Evolutionary conservation across 2,113 vertebrate species (phyloP), one percentile per base, ranked within the genome.

Genomic region (Diadophis punctatus): DNA sequence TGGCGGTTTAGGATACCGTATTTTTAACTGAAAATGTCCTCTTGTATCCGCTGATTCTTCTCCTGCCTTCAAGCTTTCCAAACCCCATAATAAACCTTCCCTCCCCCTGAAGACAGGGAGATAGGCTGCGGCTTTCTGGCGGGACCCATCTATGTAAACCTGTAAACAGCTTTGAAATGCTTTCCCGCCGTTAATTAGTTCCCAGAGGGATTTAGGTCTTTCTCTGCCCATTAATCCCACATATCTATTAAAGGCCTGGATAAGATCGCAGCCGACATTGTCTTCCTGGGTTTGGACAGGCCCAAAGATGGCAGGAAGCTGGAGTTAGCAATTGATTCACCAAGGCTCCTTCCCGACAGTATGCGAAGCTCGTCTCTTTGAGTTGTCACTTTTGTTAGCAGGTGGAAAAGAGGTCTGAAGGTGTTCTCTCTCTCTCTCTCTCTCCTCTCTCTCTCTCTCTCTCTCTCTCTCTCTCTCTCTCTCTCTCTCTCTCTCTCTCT

Each of bases 71-170:
- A 16, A 58, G 6, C 27, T 68, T 68, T 20, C 27, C 56, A 95
- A 89, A 46, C 7, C 18, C 25, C 23, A 9, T 91, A 12, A 92
- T 86, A 87, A 86, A 87, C 91, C 85, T 91, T 95, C 8, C 96
- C 49, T 9, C 3, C 48, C 48, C 48, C 68, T 60, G 48, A 53
- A 58, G 68, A 20, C 89, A 60, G 74, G 56, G 91, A 5, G 1
- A 39, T 1, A 9, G 48, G 25, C 6, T 0, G 27, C 91, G 84
- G 43, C 88, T 90, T 90, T 93, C 46, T 27, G 9, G 87, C 34
- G 30, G 1, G 43, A 3, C 34, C 2, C 84, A 60, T 80, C 18
- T 87, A 96, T 88, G 91, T 52, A 46, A 16, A 4, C 63, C 63
- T 30, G 68, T 8, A 84, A 94, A 39, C 34, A 88, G 90, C n/a